These are phyloP conservation scores for Phycodurus eques DNA, from an alignment of 2,113 vertebrate species.

Conservation along the genomic window DNA sequence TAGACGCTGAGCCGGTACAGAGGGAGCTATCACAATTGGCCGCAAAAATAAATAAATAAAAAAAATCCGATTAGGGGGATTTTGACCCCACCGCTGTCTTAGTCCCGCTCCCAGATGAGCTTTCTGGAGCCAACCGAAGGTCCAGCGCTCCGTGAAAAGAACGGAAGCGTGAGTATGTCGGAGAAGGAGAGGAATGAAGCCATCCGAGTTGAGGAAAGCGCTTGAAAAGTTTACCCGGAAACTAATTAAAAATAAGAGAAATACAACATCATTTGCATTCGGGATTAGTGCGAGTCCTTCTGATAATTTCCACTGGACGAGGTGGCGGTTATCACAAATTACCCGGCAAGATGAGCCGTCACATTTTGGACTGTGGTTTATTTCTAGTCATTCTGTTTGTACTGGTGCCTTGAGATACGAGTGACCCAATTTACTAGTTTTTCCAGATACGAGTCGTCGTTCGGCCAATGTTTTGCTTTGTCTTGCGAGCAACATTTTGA, in stretches of 20 bases:
- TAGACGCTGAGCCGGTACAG: slow-evolving; percentile 49
- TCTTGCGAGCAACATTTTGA: no score
- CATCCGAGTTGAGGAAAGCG: slow-evolving; percentile 20
- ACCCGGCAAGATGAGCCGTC: no score
- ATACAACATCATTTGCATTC: not conserved
- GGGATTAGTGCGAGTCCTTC: not conserved
- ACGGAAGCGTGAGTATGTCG: slow-evolving; percentile 24
- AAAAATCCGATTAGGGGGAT: slow-evolving; percentile 71
- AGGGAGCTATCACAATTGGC: slow-evolving; percentile 63
- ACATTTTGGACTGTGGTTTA: no score
- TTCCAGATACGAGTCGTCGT: no score
- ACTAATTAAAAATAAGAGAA: not conserved
- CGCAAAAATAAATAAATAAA: slow-evolving; percentile 56
- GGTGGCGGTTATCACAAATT: no score
- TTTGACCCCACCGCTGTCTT: slow-evolving; percentile 48
- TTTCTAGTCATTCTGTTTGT: no score
- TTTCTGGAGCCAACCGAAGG: slow-evolving; percentile 45
- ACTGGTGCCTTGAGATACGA: no score
- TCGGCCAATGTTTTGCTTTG: no score
- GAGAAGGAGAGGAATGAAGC: slow-evolving; percentile 26
- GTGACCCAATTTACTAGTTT: no score
- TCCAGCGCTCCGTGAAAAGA: slow-evolving; percentile 29
- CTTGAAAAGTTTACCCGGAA: slow-evolving; percentile 16
- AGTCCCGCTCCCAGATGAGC: slow-evolving; percentile 48
- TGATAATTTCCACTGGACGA: not conserved